Percentiles rank a stretch among this genome's conserved stretches.
Conservation (phyloP, 2,888 invertebrate species). For the Andrena chrysosceles region DNA sequence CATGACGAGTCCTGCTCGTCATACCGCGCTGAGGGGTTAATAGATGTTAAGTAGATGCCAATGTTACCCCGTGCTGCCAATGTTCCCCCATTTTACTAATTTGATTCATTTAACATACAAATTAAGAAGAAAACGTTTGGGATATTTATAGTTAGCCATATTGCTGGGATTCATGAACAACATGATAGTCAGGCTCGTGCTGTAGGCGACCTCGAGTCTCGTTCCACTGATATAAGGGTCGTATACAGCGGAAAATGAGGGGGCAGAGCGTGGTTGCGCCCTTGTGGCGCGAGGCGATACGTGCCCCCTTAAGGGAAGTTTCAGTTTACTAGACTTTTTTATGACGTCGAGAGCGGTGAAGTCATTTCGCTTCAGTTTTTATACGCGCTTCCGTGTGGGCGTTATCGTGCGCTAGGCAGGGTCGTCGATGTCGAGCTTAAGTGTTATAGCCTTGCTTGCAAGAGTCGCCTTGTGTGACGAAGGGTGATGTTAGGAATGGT, state of each 20-base stretch:
- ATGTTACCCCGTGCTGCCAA: too few relatives aligned
- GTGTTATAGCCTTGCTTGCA: slow-evolving; percentile 19
- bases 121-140: background rate
- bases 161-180: slow-evolving; percentile 33
- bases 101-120: background rate
- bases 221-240: slow-evolving; percentile 33
- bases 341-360: slow-evolving; percentile 14
- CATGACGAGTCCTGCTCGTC: too few relatives aligned
- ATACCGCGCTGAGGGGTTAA: too few relatives aligned
- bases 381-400: background rate
- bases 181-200: slow-evolving; percentile 33
- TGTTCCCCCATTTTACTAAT: too few relatives aligned
- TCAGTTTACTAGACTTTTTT: slow-evolving; percentile 36
- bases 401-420: slow-evolving; percentile 12
- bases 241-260: slow-evolving; percentile 45
- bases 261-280: slow-evolving; percentile 46
- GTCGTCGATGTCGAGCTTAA: slow-evolving; percentile 9
- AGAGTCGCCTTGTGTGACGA: background rate
- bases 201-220: slow-evolving; percentile 33
- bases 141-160: slow-evolving; percentile 64
- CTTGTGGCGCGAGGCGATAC: slow-evolving; percentile 20
- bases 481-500: background rate
- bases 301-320: slow-evolving; percentile 29
- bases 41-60: too few relatives aligned
- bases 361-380: slow-evolving; percentile 26